Conservation (phyloP, 1,140 invertebrate genomes). For the Aphis gossypii region DNA sequence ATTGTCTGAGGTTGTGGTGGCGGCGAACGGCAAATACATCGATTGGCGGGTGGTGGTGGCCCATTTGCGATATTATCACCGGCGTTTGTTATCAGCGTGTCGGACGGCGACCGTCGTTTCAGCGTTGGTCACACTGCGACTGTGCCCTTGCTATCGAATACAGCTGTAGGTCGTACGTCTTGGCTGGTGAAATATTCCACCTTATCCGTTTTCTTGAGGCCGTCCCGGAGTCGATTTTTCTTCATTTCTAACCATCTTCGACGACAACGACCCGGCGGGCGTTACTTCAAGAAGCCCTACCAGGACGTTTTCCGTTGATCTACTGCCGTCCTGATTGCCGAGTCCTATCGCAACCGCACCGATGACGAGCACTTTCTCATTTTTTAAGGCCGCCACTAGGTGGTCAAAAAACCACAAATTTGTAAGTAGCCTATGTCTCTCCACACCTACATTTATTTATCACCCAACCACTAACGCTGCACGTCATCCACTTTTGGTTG, state of each 20-base stretch:
- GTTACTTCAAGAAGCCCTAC: neutral
- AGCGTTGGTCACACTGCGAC: constrained; percentile 8
- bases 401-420: constrained; percentile 50
- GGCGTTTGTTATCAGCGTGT: neutral
- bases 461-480: neutral
- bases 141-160: constrained; percentile 42
- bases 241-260: neutral
- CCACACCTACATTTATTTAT: neutral
- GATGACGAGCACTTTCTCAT: constrained; percentile 47
- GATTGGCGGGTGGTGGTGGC: too few relatives aligned
- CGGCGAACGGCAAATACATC: neutral
- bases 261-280: neutral
- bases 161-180: constrained; percentile 36
- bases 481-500: neutral
- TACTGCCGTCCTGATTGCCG: neutral
- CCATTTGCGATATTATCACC: neutral
- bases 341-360: neutral
- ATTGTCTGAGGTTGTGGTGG: neutral
- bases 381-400: constrained; percentile 42
- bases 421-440: neutral
- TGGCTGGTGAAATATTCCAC: neutral
- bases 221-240: neutral
- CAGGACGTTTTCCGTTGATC: neutral
- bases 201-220: constrained; percentile 7
- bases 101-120: neutral